Evolutionary conservation across 2,113 vertebrate species (phyloP), one percentile per base, ranked within the genome.

Genomic region (Bufo gargarizans): DNA sequence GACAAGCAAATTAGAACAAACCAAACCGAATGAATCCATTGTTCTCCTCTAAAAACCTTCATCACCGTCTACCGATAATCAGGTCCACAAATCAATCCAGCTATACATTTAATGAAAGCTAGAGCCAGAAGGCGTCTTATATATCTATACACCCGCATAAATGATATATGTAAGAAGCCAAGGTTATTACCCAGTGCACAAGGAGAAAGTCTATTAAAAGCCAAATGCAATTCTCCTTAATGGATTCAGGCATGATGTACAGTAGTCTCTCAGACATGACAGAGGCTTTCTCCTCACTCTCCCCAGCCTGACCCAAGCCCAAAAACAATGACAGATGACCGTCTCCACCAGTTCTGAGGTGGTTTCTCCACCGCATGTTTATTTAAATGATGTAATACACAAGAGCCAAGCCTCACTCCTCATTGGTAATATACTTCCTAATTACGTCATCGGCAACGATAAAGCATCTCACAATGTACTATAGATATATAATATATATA

Each of bases 351-450:
- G 17, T 47, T 71, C 67, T 71, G 10, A 43, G 9, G 22, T 45
- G 17, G 53, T 77, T 53, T 53, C 49, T n/a, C 49, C 49, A 22
- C 20, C 50, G 33, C n/a, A 6, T 20, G 11, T 56, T 11, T 5
- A 79, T 56, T 56, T 79, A n/a, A 22, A 22, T 79, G n/a, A 79
- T 56, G 20, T 55, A 22, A 79, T 79, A 19, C 19, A 79, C 50
- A 82, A 45, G 43, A 82, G 22, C n/a, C 79, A 49, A 82, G 56
- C 56, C 56, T 58, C 56, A 58, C 4, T 10, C n/a, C 67, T 71
- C 12, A 4, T 1, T 13, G 22, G 10, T 11, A 33, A 43, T 13
- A 13, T 22, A 71, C 67, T 12, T 43, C 67, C 9, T 10, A 67
- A 10, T 11, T 9, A 33, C 33, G 33, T 33, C 33, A 33, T 33